Base-by-base conservation (phyloP, 2,888 invertebrate genomes). In the Ramazzottius varieornatus region DNA sequence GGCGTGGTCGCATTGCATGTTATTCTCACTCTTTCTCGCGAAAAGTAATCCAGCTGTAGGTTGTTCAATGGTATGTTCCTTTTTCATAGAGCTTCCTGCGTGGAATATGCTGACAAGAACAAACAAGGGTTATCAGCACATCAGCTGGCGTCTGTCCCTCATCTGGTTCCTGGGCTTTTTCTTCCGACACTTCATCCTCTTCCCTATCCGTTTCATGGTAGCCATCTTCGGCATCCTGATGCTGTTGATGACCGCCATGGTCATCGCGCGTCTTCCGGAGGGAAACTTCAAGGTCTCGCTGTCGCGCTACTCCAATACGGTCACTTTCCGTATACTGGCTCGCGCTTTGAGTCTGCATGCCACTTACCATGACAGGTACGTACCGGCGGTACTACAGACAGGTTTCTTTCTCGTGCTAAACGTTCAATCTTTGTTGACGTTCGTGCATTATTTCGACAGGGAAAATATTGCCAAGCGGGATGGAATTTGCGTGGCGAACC, bases 401-500 rank as follows among this genome's bases (percentile, higher is more conserved):
- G 40, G 64, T 40, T 8, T 40, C 13, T 40, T 40, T 40, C 20
- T 13, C 40, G 20, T 13, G 40, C 20, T 40, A 40, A 20, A 8
- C 40, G 40, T 40, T 8, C 20, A 8, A 40, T 40, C 8, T 8
- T 40, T 20, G 40, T n/a, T 63, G 63, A 63, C n/a, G 63, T 40
- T 40, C 20, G n/a, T n/a, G n/a, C n/a, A n/a, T 40, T 40, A 67
- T 46, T 63, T 64, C 70, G 69, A 32, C 69, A 75, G 74, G 67
- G 74, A 76, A 68, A 74, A 76, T 68, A 70, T 69, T 66, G 74
- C 76, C 2, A 71, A 71, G 67, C 71, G 70, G 67, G 76, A 75
- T 63, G 71, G 72, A 8, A 76, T 77, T 2, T 75, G 75, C 71
- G 77, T 77, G 2, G 76, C 77, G 32, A 77, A 77, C 68, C 77